Evolutionary conservation across 2,888 invertebrate species (phyloP), one percentile per base, ranked within the genome.

Genomic region (Octodonta nipae): DNA sequence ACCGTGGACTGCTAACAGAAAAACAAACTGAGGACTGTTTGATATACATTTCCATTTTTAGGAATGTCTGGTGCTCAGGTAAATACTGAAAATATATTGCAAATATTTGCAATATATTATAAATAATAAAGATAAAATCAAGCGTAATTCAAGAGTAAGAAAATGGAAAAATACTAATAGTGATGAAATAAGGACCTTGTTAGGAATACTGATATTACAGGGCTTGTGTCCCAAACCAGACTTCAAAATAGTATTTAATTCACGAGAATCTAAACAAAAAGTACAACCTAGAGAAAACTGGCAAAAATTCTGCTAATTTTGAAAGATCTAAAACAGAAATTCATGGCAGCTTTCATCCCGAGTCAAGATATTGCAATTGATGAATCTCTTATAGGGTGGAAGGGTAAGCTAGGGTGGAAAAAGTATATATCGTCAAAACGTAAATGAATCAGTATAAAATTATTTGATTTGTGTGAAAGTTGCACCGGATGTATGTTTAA

Each of bases 361-460:
- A n/a, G n/a, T 7, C 6, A n/a, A 20, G 20, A 20, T n/a, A 20
- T 20, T 20, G 6, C 20, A 20, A 20, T 20, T n/a, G 20, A 20
- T 20, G 20, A 20, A n/a, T 20, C 20, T 7, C n/a, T 20, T 6
- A 20, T 20, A 20, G 20, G 20, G 6, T 36, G 27, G 16, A 26
- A 31, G 22, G 38, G 38, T 16, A 22, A 35, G 6, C 13, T 30
- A 15, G 7, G 13, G 11, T 38, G 37, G 14, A 25, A 27, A 15
- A 29, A 37, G 13, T 37, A 37, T 20, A 32, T 37, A 25, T 27
- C 34, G n/a, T 12, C 15, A 10, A 38, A 38, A 25, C 10, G 25
- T 5, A 22, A n/a, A 15, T 27, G 32, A 24, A 30, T 28, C 15
- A 30, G 38, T 12, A 30, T 38, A 4, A 36, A 36, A 33, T 13